Conservation (phyloP, 2,797 vertebrate species). For the Phoxinus dragarum region DNA sequence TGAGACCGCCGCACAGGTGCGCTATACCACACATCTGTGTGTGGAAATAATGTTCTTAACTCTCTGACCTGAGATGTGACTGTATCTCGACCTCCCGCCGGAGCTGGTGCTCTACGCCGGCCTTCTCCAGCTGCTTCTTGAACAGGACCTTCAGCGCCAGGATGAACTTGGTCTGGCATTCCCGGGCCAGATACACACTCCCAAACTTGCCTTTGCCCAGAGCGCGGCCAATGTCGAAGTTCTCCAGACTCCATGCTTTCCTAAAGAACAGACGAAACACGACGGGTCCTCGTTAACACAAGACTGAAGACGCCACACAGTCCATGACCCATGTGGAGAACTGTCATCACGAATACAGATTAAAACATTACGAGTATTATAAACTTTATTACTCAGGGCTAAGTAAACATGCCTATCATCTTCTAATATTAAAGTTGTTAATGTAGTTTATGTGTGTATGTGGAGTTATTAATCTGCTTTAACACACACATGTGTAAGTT, state of each 20-base stretch:
- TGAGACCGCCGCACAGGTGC: too few relatives aligned
- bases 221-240: slow-evolving; percentile 96
- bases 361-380: too few relatives aligned
- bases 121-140: slow-evolving; percentile 94
- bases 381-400: too few relatives aligned
- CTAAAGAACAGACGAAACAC: slow-evolving; percentile 65
- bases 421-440: too few relatives aligned
- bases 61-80: slow-evolving; percentile 89
- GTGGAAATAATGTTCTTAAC: too few relatives aligned
- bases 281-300: background rate
- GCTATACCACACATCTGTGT: too few relatives aligned
- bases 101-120: slow-evolving; percentile 94
- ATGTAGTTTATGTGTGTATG: too few relatives aligned
- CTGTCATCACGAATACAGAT: too few relatives aligned
- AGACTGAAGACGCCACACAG: background rate
- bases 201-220: slow-evolving; percentile 98
- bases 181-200: slow-evolving; percentile 95
- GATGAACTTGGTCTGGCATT: slow-evolving; percentile 94
- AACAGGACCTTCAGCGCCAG: slow-evolving; percentile 96
- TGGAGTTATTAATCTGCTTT: too few relatives aligned
- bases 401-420: too few relatives aligned
- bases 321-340: background rate
- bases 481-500: too few relatives aligned
- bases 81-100: slow-evolving; percentile 97
- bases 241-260: slow-evolving; percentile 90